Evolutionary conservation across 1,140 invertebrate genomes (phyloP).

Genomic region (Portunus trituberculatus): DNA sequence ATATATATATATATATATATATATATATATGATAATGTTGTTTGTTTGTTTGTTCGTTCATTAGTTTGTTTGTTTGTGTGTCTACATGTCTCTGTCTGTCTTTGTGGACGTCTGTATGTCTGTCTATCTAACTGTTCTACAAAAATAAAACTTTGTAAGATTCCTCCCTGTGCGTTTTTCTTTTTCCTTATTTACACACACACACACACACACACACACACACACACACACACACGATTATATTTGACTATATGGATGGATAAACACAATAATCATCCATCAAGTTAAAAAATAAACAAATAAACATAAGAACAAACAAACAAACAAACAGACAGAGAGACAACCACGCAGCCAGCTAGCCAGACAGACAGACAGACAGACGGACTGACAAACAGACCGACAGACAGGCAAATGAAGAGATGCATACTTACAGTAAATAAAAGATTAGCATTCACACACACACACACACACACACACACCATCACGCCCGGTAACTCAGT

Average conservation of each 20-base stretch:
- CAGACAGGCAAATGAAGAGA: background rate
- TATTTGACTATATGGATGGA: too few relatives aligned
- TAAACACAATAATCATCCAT: too few relatives aligned
- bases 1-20: too few relatives aligned
- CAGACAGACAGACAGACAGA: background rate
- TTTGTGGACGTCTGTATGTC: background rate
- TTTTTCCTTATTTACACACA: background rate
- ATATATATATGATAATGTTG: background rate
- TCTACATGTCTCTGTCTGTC: conserved; percentile 1
- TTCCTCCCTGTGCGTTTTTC: background rate
- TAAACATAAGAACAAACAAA: too few relatives aligned
- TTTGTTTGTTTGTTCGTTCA: background rate
- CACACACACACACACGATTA: background rate
- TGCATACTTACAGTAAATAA: background rate
- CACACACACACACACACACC: conserved; percentile 5
- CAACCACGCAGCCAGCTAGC: background rate
- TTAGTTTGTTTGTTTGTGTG: background rate
- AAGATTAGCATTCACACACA: background rate
- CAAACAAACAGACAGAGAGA: too few relatives aligned
- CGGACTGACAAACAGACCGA: background rate
- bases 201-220: conserved; percentile 20
- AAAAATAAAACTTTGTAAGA: conserved; percentile 14
- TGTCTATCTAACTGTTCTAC: background rate
- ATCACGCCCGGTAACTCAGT: too few relatives aligned
- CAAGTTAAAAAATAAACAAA: too few relatives aligned